Percentiles rank a stretch among this genome's conserved stretches.
phyloP scores from a whole-genome alignment of 1,140 invertebrate species.

The Luehdorfia chinensis region DNA sequence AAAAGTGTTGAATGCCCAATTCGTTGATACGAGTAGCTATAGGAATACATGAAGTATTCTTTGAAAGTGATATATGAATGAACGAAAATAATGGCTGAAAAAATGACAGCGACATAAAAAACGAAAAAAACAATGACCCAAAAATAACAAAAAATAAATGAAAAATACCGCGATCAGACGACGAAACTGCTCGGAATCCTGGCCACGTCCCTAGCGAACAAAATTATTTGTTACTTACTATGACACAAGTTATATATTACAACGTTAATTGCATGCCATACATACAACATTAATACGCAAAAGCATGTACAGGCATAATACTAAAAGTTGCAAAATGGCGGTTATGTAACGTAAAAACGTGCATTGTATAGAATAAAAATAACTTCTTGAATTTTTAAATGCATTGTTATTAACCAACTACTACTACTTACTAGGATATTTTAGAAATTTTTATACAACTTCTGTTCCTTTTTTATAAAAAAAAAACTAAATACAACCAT shows the following conservation, averaged over 20 bases:
- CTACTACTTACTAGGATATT: too few species aligned
- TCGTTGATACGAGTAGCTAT: too few species aligned
- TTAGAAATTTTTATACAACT: too few species aligned
- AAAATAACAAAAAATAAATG: constrained; percentile 32
- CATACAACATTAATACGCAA: constrained; percentile 9
- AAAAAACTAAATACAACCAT: too few species aligned
- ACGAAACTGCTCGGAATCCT: constrained; percentile 53
- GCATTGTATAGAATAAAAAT: background rate
- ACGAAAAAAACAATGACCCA: constrained; percentile 30
- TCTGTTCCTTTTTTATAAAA: too few species aligned
- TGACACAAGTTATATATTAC: constrained; percentile 10
- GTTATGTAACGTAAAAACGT: background rate
- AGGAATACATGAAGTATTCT: too few species aligned
- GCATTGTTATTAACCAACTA: too few species aligned
- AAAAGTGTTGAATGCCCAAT: too few species aligned
- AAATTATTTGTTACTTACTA: constrained; percentile 38
- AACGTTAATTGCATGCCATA: constrained; percentile 29
- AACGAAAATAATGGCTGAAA: constrained; percentile 24
- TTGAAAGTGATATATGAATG: constrained; percentile 4
- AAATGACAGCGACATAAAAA: constrained; percentile 28
- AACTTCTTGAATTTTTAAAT: too few species aligned
- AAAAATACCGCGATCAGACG: constrained; percentile 56
- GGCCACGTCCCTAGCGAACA: constrained; percentile 61
- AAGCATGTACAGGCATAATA: background rate
- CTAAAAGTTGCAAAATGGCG: background rate